Evolutionary conservation across 2,888 invertebrate genomes (phyloP).

Genomic region (Syrphus vitripennis): DNA sequence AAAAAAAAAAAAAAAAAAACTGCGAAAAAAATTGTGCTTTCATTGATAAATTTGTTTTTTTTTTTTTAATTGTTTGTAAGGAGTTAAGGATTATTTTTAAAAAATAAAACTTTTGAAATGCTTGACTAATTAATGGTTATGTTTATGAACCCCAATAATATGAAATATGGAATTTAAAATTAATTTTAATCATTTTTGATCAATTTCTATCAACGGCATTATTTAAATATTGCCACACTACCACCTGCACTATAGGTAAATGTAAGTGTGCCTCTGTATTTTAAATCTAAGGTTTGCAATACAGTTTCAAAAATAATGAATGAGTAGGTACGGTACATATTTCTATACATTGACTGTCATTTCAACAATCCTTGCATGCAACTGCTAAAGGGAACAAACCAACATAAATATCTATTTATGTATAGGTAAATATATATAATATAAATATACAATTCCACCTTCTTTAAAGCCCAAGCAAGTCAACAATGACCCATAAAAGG

Average conservation of each 20-base stretch:
- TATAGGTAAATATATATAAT: not conserved
- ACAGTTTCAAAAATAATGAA: constrained; percentile 31
- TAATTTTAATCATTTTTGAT: too few species aligned
- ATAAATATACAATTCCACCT: constrained; percentile 21
- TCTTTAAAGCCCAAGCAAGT: constrained; percentile 29
- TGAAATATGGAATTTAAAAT: too few species aligned
- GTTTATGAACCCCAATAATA: too few species aligned
- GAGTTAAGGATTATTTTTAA: too few species aligned
- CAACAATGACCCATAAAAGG: constrained; percentile 51
- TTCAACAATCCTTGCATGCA: constrained; percentile 20
- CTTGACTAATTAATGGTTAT: too few species aligned
- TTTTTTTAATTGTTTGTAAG: too few species aligned
- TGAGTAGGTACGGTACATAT: not conserved
- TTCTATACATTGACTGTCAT: constrained; percentile 5
- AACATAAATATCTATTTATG: not conserved
- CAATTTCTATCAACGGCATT: too few species aligned
- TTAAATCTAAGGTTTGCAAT: constrained; percentile 27
- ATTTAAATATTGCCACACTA: not conserved
- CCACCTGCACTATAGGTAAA: not conserved
- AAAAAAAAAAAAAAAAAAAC: too few species aligned
- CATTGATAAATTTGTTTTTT: too few species aligned
- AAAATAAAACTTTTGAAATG: too few species aligned
- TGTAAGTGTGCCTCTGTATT: too few species aligned
- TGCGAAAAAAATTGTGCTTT: too few species aligned
- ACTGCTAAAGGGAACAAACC: not conserved